Conservation (phyloP, 2,797 vertebrate genomes). For the Falco rusticolus region DNA sequence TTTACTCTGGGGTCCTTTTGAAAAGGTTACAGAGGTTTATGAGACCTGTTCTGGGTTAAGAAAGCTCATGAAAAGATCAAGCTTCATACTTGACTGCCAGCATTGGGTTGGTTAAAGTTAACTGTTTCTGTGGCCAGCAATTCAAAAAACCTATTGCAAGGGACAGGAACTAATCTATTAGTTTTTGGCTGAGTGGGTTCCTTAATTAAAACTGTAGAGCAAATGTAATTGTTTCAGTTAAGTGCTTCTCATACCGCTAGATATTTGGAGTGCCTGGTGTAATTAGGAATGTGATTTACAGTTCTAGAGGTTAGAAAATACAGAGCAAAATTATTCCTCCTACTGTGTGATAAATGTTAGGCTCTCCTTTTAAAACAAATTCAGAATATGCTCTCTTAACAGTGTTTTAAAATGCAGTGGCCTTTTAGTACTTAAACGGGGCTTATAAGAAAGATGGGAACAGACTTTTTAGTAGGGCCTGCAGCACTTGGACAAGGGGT, state of each 20-base stretch:
- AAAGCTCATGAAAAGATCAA: not conserved
- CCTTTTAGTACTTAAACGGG: not conserved
- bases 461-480: too few species aligned
- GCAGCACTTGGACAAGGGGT: too few species aligned
- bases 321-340: not conserved
- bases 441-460: too few species aligned
- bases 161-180: not conserved
- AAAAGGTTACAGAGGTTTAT: not conserved
- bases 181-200: not conserved
- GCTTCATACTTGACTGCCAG: not conserved
- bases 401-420: not conserved
- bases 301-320: conserved; percentile 7
- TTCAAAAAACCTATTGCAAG: not conserved
- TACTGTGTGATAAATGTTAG: not conserved
- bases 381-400: not conserved
- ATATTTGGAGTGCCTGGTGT: not conserved
- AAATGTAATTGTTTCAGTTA: not conserved
- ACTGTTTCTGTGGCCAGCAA: not conserved
- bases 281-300: conserved; percentile 26
- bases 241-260: not conserved
- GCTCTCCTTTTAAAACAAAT: not conserved
- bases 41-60: not conserved
- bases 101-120: not conserved
- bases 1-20: not conserved
- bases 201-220: conserved; percentile 44